A percentile compares a stretch with the other conserved stretches of the same genome.
Evolutionary conservation across 1,140 invertebrate genomes (phyloP).

Genomic region (Caenorhabditis remanei): DNA sequence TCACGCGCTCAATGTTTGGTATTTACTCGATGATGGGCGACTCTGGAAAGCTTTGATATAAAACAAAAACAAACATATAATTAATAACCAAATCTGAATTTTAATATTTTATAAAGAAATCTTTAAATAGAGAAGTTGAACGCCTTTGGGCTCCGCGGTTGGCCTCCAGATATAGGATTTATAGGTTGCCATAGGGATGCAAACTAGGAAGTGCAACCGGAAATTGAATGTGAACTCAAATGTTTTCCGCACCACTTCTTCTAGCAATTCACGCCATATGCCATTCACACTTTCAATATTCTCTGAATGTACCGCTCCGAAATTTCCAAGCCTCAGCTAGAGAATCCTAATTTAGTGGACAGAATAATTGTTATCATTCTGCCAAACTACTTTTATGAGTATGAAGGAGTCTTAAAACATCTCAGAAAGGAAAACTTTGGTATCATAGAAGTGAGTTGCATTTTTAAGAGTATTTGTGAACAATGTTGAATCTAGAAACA

Average conservation of each 20-base stretch:
- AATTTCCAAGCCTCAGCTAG: slow-evolving; percentile 10
- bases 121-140: too few species aligned
- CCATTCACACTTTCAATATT: neutral
- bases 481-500: neutral
- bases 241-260: neutral
- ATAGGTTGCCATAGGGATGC: neutral
- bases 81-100: too few species aligned
- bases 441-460: neutral
- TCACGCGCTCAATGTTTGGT: neutral
- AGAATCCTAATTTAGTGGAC: slow-evolving; percentile 5
- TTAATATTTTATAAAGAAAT: too few species aligned
- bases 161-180: too few species aligned
- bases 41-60: too few species aligned
- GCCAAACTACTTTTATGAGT: slow-evolving; percentile 44
- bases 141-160: too few species aligned
- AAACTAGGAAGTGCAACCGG: neutral
- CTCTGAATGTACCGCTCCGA: slow-evolving; percentile 30
- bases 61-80: too few species aligned
- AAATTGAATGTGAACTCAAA: slow-evolving; percentile 8
- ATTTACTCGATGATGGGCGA: too few species aligned
- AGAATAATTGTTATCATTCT: slow-evolving; percentile 28
- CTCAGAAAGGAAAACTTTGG: neutral
- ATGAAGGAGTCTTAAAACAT: slow-evolving; percentile 13
- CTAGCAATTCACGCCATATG: neutral
- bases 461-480: neutral